These are phyloP conservation scores for Calypte anna DNA, from an alignment of 2,113 vertebrate species.

Conservation along the genomic window DNA sequence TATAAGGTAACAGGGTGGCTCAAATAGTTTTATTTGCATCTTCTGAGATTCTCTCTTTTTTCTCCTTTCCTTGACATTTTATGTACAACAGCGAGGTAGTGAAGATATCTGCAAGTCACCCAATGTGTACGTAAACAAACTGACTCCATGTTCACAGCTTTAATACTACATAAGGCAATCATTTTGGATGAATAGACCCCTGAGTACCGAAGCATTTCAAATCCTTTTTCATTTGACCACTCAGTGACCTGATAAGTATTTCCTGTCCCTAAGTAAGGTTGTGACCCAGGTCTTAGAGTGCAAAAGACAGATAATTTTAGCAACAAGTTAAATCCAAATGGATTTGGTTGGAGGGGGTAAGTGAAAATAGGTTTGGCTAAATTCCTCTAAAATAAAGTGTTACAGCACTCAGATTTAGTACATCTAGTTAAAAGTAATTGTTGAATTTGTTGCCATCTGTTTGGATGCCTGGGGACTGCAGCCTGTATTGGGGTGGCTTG, in stretches of 20 bases:
- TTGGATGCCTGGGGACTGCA: not conserved
- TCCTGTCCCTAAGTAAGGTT: constrained; percentile 89
- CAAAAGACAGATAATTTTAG: constrained; percentile 88
- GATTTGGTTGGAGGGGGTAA: constrained; percentile 60
- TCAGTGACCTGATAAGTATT: constrained; percentile 87
- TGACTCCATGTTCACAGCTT: constrained; percentile 38
- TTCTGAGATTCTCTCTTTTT: not conserved
- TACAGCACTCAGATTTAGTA: constrained; percentile 38
- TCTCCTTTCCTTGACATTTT: not conserved
- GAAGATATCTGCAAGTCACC: not conserved
- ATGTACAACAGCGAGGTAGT: not conserved
- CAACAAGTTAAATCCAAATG: constrained; percentile 83
- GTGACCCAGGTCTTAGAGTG: constrained; percentile 88
- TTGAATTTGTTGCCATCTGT: constrained; percentile 31
- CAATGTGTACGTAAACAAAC: not conserved
- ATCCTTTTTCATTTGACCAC: constrained; percentile 89
- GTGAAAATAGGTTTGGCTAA: constrained; percentile 42
- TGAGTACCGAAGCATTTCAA: constrained; percentile 82
- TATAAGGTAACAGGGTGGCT: not conserved
- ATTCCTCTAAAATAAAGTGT: constrained; percentile 61
- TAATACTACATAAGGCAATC: constrained; percentile 68
- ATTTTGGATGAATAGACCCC: constrained; percentile 74
- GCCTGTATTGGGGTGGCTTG: not conserved
- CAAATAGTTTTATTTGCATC: not conserved
- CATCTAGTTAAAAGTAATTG: constrained; percentile 47